Evolutionary conservation across 2,888 invertebrate genomes (phyloP), one percentile per base, ranked within the genome.

Genomic region (Cephus pygmeus): DNA sequence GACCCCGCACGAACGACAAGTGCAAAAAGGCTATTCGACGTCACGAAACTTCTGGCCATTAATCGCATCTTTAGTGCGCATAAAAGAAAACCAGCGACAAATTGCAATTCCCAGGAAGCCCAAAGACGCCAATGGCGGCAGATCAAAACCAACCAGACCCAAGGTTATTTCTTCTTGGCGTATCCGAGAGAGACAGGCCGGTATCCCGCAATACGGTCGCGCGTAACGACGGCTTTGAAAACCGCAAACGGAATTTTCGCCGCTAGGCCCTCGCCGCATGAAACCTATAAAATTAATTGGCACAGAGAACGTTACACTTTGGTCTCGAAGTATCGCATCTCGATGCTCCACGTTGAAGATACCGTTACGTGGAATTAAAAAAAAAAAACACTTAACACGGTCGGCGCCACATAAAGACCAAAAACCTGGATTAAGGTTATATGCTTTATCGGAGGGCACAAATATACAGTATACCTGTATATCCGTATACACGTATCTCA

Each of bases 241-340:
- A 71, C 34, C 40, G 11, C 76, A 12, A n/a, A 74, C 34, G 77
- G 73, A 73, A 77, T 77, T 40, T 73, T 68, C 69, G 36, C 69
- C 69, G 77, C 77, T 73, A 34, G 30, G 33, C 15, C 30, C 9
- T 68, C 33, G 69, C 15, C 35, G 12, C 15, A 33, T 35, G 31
- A 74, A 77, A 77, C 34, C 56, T 35, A 30, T 77, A 35, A 69
- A 77, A 77, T 74, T 73, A 77, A 77, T 77, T 74, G 77, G 74
- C 77, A 74, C 34, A 9, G 56, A 56, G 23, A 56, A 56, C 56
- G 9, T 56, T 56, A 56, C 56, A 9, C 56, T 23, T 56, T 56
- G 56, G 23, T 23, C 56, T 9, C 56, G 56, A 56, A 56, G 56
- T 23, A 56, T 56, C 23, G 23, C 23, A 1, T 23, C 23, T 23